A percentile compares a stretch with the other conserved stretches of the same genome.
Conservation (phyloP, 53 echinoderm and acorn worm species). For the Crossaster papposus region DNA sequence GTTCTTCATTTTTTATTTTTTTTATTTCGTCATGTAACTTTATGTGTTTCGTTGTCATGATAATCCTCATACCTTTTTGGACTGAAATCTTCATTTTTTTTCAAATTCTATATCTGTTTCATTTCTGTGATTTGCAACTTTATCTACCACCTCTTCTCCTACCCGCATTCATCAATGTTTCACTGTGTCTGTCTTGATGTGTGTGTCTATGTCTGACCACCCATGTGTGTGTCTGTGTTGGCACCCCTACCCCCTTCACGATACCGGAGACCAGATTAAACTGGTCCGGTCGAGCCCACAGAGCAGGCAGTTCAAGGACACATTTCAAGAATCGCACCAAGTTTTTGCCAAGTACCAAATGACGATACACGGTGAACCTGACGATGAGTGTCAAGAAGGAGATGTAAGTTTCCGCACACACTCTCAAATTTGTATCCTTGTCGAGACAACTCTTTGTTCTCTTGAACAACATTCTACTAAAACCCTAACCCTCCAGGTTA, state of each 20-base stretch:
- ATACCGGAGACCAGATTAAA: conserved; percentile 59
- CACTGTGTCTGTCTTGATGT: conserved; percentile 22
- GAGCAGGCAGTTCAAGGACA: conserved; percentile 71
- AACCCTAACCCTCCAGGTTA: too few species aligned
- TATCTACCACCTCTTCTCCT: neutral
- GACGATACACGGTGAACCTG: conserved; percentile 84
- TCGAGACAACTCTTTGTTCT: too few species aligned
- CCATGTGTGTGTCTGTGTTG: conserved; percentile 10
- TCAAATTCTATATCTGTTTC: neutral
- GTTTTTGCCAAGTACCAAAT: conserved; percentile 92
- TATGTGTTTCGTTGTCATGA: too few species aligned
- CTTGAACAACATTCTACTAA: too few species aligned
- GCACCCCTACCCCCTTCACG: neutral
- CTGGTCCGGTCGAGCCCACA: conserved; percentile 74
- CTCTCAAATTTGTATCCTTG: too few species aligned
- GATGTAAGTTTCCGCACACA: conserved; percentile 77
- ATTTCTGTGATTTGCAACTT: neutral
- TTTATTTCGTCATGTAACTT: neutral
- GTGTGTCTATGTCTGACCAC: neutral
- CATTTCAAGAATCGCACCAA: conserved; percentile 67
- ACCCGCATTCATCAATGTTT: neutral
- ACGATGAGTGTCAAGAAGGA: conserved; percentile 67
- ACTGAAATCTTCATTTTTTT: neutral
- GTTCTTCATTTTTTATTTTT: neutral
- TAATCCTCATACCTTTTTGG: neutral